Conservation (phyloP, 2,888 invertebrate genomes). For the Stenolophus ochropezus region DNA sequence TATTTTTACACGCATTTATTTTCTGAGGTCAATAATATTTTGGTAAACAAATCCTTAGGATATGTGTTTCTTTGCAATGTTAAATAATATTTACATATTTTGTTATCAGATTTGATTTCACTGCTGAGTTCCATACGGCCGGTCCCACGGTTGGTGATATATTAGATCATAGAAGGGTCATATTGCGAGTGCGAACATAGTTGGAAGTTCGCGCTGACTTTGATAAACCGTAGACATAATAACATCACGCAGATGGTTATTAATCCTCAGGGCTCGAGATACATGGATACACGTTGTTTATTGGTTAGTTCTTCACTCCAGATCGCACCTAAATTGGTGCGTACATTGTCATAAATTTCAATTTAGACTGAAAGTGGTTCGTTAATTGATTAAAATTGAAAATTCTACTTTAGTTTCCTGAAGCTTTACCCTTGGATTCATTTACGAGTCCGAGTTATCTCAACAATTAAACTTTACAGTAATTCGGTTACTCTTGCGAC, state of each 20-base stretch:
- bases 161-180: slow-evolving; percentile 25
- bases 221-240: slow-evolving; percentile 32
- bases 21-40: no score
- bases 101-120: neutral
- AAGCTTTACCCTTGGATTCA: no score
- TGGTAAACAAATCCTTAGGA: no score
- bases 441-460: no score
- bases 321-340: neutral
- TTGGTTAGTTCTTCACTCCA: neutral
- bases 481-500: no score
- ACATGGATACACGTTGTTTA: slow-evolving; percentile 12
- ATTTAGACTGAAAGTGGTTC: neutral
- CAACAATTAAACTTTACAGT: no score
- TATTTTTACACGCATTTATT: no score
- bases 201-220: slow-evolving; percentile 8
- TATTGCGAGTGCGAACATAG: slow-evolving; percentile 1
- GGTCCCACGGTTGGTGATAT: slow-evolving; percentile 3
- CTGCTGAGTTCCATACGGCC: neutral
- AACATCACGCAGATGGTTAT: slow-evolving; percentile 8
- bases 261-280: neutral
- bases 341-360: neutral
- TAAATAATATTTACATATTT: no score
- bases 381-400: neutral
- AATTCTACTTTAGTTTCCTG: neutral
- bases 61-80: no score